Base-by-base conservation (phyloP, 2,797 vertebrate species). In the Podargus strigoides region DNA sequence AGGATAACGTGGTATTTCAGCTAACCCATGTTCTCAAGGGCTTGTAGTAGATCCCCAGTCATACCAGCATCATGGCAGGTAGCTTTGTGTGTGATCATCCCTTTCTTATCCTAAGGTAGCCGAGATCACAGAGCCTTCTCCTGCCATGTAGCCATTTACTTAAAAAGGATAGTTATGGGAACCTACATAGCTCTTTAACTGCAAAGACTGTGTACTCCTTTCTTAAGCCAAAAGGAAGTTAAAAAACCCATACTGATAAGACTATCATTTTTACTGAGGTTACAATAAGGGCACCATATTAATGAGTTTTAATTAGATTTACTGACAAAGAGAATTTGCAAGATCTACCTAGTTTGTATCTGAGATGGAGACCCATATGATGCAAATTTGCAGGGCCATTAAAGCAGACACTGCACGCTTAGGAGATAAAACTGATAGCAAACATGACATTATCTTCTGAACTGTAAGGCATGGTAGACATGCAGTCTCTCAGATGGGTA, bases 1-100 rank as follows among this genome's bases (percentile, higher is more conserved):
- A 27, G 58, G 26, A 80, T 21, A 73, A 73, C 0, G 2, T 19
- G 5, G 24, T 47, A 55, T 77, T 93, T 50, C 70, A 87, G 74
- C 19, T 46, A 49, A 50, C 21, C 52, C 55, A 18, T 0, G 17
- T 49, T 81, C 77, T 78, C 39, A 76, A 78, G 77, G 58, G 49
- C n/a, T 66, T 0, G 0, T 30, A 66, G 46, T 2, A 5, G 22
- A 47, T 82, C 47, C 10, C 52, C n/a, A 32, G 46, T 53, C 14
- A 28, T 8, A 39, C 5, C 6, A 67, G 41, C 7, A 37, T 18
- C 14, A 19, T 2, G 15, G 58, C 49, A 68, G 6, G 12, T 0
- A 83, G 28, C 30, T 67, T n/a, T 28, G 15, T 32, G 28, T 17
- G 32, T 27, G 18, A 58, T 66, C 86, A 76, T 76, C 17, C 26